Percentiles rank a stretch among this genome's conserved stretches.
phyloP scores from a whole-genome alignment of 2,888 invertebrate species.

The Drosophila greeni region DNA sequence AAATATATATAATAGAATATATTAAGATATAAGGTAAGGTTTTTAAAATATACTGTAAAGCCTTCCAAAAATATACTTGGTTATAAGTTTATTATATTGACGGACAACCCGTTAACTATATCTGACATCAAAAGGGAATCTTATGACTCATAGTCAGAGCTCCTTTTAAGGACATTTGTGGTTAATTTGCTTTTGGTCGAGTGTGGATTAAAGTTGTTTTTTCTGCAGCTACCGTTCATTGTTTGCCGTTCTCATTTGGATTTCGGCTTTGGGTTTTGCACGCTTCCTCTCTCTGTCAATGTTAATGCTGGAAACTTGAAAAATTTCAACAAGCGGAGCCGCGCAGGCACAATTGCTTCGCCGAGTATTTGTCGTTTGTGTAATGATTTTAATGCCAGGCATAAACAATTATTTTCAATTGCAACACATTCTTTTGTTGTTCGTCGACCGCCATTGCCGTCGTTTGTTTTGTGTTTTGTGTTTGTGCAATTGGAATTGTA shows the following conservation, averaged over 20 bases:
- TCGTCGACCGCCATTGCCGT: slow-evolving; percentile 56
- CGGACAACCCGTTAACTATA: too few relatives aligned
- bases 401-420: slow-evolving; percentile 71
- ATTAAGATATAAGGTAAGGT: background rate
- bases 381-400: slow-evolving; percentile 72
- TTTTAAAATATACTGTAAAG: background rate
- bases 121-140: background rate
- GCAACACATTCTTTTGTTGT: slow-evolving; percentile 71
- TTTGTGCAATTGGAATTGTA: slow-evolving; percentile 60
- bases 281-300: slow-evolving; percentile 71
- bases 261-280: slow-evolving; percentile 39
- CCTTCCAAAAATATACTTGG: too few relatives aligned
- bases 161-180: slow-evolving; percentile 7
- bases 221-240: slow-evolving; percentile 39
- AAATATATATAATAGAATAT: background rate
- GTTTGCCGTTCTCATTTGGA: slow-evolving; percentile 60
- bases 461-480: slow-evolving; percentile 32
- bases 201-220: slow-evolving; percentile 25
- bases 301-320: slow-evolving; percentile 69
- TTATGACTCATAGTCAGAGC: background rate
- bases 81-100: too few relatives aligned
- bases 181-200: background rate
- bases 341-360: slow-evolving; percentile 25
- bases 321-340: slow-evolving; percentile 42
- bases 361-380: slow-evolving; percentile 57